Evolutionary conservation across 2,797 vertebrate genomes (phyloP), one percentile per base, ranked within the genome.

Genomic region (Gymnothorax javanicus): DNA sequence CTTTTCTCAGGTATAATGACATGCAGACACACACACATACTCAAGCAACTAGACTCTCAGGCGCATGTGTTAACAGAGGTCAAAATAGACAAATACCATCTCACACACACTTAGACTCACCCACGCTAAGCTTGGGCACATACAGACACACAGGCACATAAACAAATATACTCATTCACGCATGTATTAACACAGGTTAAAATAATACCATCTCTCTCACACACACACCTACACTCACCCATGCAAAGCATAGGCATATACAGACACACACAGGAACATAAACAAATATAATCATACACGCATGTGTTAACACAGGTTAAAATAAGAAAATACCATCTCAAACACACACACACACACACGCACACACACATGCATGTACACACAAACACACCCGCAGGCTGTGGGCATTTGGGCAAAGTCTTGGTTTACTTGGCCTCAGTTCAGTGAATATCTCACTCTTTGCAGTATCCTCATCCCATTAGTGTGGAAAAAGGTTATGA

Each of bases 401-500:
- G 33, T 43, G 33, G 33, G 33, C 33, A 43, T 43, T 87, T 58
- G 58, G 64, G 67, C 4, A 52, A 33, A 82, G 86, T 50, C 60
- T 50, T n/a, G 43, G 15, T 60, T 67, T 43, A 43, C 33, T 43
- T 43, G 33, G 33, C 33, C 33, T 2, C 85, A 88, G 77, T 88
- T 84, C 82, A 83, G 71, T 86, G 43, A 43, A 79, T 86, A 50
- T 82, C 27, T 79, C 64, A 33, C 69, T 25, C n/a, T 56, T 89
- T 89, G 77, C 67, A 33, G 86, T 86, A 71, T 83, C 58, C 50
- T 56, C 79, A 84, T 62, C 64, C 64, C 90, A 88, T 91, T 90
- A 90, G 88, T 86, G 89, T 92, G 90, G 33, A 91, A 91, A 86
- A 57, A 87, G 83, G 27, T 90, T 94, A 90, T 91, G 90, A 85